Evolutionary conservation across 1,140 invertebrate species (phyloP).

Genomic region (Drosophila asahinai): DNA sequence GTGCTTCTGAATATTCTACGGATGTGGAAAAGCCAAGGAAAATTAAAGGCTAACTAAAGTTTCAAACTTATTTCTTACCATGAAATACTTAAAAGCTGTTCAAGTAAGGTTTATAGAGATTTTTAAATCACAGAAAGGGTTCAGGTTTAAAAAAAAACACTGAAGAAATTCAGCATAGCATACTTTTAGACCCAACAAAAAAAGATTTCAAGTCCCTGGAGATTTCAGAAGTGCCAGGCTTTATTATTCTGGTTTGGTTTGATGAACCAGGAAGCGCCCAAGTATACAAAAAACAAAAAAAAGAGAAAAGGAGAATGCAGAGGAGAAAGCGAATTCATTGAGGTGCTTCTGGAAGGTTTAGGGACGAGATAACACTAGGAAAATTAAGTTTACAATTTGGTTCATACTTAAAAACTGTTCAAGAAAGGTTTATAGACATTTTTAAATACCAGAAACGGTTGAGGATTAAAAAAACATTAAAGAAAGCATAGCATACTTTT

Average conservation of each 20-base stretch:
- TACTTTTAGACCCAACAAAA: background rate
- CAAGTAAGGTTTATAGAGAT: background rate
- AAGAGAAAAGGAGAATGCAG: background rate
- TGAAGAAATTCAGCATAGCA: background rate
- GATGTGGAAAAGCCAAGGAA: background rate
- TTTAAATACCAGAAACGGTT: background rate
- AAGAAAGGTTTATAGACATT: background rate
- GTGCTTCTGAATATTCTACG: conserved; percentile 4
- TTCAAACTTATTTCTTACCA: background rate
- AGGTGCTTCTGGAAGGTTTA: conserved; percentile 8
- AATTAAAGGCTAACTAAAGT: background rate
- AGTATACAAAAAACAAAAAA: background rate
- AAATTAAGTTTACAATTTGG: background rate
- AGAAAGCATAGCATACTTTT: background rate
- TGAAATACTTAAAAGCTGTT: conserved; percentile 5
- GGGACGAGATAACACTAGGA: background rate
- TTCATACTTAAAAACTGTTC: conserved; percentile 1
- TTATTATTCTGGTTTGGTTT: conserved; percentile 5
- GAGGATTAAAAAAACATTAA: no score
- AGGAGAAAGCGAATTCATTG: conserved; percentile 9
- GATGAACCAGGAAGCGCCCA: conserved; percentile 4
- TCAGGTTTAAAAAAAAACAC: no score
- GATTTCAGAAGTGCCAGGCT: conserved; percentile 6
- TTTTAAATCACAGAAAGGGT: background rate
- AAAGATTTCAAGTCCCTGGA: background rate